Evolutionary conservation across 2,888 invertebrate genomes (phyloP).

Genomic region (Ornithoptera alexandrae): DNA sequence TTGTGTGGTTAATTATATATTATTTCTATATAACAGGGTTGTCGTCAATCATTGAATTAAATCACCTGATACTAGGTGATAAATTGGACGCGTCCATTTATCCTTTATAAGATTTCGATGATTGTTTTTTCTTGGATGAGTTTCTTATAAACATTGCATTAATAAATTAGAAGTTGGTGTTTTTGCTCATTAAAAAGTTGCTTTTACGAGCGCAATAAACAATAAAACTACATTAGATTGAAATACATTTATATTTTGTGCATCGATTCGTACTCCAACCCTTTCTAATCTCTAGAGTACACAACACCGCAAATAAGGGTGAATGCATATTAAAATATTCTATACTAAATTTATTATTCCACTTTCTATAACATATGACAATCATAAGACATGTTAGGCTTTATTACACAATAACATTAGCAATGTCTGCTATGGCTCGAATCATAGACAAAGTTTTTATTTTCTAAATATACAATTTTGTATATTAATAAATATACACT

Average conservation of each 20-base stretch:
- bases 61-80: no score
- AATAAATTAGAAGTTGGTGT: no score
- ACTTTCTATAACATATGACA: slow-evolving; percentile 48
- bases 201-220: neutral
- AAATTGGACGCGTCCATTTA: no score
- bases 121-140: no score
- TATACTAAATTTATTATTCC: slow-evolving; percentile 48
- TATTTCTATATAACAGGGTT: no score
- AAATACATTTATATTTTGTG: slow-evolving; percentile 76
- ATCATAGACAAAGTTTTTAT: slow-evolving; percentile 53
- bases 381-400: slow-evolving; percentile 79
- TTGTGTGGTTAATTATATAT: no score
- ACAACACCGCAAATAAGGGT: slow-evolving; percentile 65
- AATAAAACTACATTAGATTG: slow-evolving; percentile 43
- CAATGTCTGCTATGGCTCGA: slow-evolving; percentile 61
- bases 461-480: slow-evolving; percentile 31
- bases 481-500: slow-evolving; percentile 30
- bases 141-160: no score
- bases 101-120: no score
- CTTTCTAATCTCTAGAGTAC: slow-evolving; percentile 61
- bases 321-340: slow-evolving; percentile 50
- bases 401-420: slow-evolving; percentile 51
- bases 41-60: no score
- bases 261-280: slow-evolving; percentile 69
- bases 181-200: no score